phyloP scores from a whole-genome alignment of 2,797 vertebrate species.

The Coendou prehensilis region DNA sequence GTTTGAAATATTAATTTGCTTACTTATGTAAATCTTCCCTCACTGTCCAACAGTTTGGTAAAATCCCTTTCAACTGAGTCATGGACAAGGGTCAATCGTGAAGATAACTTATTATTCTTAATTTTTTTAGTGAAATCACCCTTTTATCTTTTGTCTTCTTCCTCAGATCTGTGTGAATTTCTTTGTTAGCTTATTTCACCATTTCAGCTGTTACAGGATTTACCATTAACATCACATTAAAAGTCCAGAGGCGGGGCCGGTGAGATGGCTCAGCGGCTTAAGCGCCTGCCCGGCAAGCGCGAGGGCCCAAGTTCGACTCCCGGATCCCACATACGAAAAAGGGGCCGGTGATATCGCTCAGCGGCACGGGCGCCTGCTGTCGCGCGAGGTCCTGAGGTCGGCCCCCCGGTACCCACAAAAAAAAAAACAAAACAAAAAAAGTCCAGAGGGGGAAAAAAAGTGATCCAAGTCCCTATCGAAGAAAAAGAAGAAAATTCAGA shows the following conservation, averaged over 20 bases:
- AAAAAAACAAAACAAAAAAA: no score
- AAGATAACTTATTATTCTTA: neutral
- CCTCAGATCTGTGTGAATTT: neutral
- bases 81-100: neutral
- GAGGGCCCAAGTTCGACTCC: no score
- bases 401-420: no score
- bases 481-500: neutral
- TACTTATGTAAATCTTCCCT: neutral
- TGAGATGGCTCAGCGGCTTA: no score
- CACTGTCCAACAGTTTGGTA: neutral
- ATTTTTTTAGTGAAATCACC: constrained; percentile 31
- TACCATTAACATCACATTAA: neutral
- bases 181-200: neutral
- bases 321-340: no score
- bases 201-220: neutral
- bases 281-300: no score
- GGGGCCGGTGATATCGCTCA: no score
- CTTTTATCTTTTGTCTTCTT: neutral
- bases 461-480: neutral
- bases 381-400: no score
- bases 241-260: neutral
- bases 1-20: neutral
- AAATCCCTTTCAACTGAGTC: constrained; percentile 7
- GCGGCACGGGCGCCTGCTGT: no score
- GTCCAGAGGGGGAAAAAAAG: neutral